These are phyloP conservation scores for Pseudochirops corinnae DNA, from an alignment of 2,797 vertebrate species.

Conservation along the genomic window DNA sequence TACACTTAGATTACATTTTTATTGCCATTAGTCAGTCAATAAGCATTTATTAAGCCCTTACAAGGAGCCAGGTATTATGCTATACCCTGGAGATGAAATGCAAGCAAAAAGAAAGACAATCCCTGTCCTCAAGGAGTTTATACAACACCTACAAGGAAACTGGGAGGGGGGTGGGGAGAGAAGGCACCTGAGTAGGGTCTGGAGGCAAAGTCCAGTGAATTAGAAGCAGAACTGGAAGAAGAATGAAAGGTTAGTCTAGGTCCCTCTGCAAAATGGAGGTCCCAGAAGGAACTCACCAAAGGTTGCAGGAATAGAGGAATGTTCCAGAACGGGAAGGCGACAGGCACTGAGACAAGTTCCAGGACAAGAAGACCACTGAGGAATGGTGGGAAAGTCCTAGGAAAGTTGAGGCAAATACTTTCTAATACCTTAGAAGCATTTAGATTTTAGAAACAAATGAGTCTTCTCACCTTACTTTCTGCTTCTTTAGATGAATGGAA, in stretches of 20 bases:
- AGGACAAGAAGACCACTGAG: not conserved
- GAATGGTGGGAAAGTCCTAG: not conserved
- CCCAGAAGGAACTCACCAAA: not conserved
- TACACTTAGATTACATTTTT: not conserved
- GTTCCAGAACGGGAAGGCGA: not conserved
- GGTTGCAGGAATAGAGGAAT: not conserved
- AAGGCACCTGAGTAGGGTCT: not conserved
- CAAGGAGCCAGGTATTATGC: not conserved
- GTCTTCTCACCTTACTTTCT: not conserved
- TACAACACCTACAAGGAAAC: not conserved
- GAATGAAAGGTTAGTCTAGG: not conserved
- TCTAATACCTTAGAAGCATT: not conserved
- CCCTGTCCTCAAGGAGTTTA: not conserved
- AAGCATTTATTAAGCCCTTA: not conserved
- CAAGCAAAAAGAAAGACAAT: not conserved
- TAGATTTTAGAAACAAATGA: not conserved
- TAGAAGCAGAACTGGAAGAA: not conserved
- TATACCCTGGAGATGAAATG: not conserved
- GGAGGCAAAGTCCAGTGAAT: not conserved
- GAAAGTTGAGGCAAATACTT: not conserved
- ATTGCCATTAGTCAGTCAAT: not conserved
- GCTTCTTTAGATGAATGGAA: not conserved
- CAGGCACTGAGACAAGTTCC: not conserved
- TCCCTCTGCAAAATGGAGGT: not conserved
- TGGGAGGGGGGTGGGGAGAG: not conserved